A percentile compares a stretch with the other conserved stretches of the same genome.
Conservation (phyloP, 2,888 invertebrate genomes). For the Opisthograptis luteolata region DNA sequence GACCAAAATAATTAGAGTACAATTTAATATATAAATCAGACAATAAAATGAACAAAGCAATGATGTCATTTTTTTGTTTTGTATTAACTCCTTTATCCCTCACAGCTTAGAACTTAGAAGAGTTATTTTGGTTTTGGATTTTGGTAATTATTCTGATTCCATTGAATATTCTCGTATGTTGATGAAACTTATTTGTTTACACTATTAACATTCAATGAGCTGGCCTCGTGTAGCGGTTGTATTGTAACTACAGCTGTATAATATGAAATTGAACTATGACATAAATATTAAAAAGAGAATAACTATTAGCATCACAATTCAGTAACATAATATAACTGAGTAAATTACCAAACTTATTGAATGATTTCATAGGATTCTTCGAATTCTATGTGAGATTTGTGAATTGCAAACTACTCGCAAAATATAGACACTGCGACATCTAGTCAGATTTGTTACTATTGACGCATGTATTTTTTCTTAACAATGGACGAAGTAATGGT, state of each 20-base stretch:
- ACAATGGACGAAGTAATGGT: not conserved
- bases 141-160: slow-evolving; percentile 50
- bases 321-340: not conserved
- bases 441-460: not conserved
- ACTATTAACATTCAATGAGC: slow-evolving; percentile 56
- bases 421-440: not conserved
- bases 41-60: slow-evolving; percentile 50
- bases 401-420: too few species aligned
- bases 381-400: too few species aligned
- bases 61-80: slow-evolving; percentile 32
- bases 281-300: not conserved
- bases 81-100: slow-evolving; percentile 18
- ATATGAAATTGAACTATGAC: too few species aligned
- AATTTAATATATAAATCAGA: slow-evolving; percentile 26
- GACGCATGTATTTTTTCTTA: not conserved
- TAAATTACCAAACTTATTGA: not conserved
- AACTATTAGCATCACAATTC: too few species aligned
- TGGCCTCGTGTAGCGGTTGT: slow-evolving; percentile 56
- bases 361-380: too few species aligned
- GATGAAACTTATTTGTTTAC: slow-evolving; percentile 44
- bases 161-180: slow-evolving; percentile 37
- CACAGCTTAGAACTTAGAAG: slow-evolving; percentile 14
- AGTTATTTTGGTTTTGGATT: slow-evolving; percentile 65
- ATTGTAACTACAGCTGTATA: slow-evolving; percentile 27
- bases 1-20: slow-evolving; percentile 59